Evolutionary conservation across 2,888 invertebrate species (phyloP).

Genomic region (Pseudanteris insignis): DNA sequence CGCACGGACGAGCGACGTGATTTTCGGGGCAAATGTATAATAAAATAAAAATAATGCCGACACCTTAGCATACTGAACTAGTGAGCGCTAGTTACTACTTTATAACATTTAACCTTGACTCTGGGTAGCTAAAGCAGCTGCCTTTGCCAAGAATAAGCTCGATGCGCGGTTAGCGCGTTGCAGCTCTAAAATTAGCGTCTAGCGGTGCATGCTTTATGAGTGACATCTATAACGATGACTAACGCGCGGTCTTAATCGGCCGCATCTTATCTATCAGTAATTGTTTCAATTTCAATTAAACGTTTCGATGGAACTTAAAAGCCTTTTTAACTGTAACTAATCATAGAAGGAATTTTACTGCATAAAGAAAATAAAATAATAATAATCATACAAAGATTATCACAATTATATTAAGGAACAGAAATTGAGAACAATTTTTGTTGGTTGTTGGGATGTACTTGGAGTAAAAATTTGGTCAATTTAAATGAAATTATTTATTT

Average conservation of each 20-base stretch:
- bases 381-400: too few species aligned
- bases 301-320: not conserved
- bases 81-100: constrained; percentile 45
- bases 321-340: too few species aligned
- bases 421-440: too few species aligned
- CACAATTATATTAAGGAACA: too few species aligned
- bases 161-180: constrained; percentile 61
- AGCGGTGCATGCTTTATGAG: constrained; percentile 49
- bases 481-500: too few species aligned
- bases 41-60: constrained; percentile 25
- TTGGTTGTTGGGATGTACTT: too few species aligned
- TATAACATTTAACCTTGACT: constrained; percentile 64
- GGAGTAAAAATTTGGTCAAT: too few species aligned
- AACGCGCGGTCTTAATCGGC: constrained; percentile 22
- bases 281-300: constrained; percentile 6
- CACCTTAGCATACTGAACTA: constrained; percentile 24
- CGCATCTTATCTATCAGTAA: constrained; percentile 15
- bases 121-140: constrained; percentile 61
- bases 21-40: too few species aligned
- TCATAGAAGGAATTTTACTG: too few species aligned
- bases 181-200: constrained; percentile 64
- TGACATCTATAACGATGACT: constrained; percentile 38
- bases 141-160: constrained; percentile 63
- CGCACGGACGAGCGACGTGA: not conserved
- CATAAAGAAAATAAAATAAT: too few species aligned